Evolutionary conservation across 1,140 invertebrate genomes (phyloP), one percentile per base, ranked within the genome.

Genomic region (Dinoponera quadriceps): DNA sequence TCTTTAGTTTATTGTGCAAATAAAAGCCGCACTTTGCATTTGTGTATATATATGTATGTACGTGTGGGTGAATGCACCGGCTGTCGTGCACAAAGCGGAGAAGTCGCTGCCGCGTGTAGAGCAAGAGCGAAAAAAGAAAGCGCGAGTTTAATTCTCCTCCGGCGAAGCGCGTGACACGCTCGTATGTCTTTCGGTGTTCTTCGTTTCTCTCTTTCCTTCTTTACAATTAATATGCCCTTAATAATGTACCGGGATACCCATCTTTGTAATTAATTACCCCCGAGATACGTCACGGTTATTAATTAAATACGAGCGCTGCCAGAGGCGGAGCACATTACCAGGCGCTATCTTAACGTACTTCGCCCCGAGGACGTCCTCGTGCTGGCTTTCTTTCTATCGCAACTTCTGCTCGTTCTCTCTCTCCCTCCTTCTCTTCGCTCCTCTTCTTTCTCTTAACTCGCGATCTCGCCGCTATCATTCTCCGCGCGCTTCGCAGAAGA

Each of bases 261-360:
- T 9, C 75, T 57, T 69, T 29, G n/a, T 33, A 69, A 69, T 80
- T 80, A 69, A 86, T 89, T 84, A 85, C 85, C 83, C 68, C 33
- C 18, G 63, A 68, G 77, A 77, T 86, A 85, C 69, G 74, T 51
- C n/a, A 69, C 54, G 83, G 82, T 90, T 92, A 91, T 92, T 91
- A 92, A 92, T 92, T 92, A 91, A 91, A 90, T 88, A 84, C 77
- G 78, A 83, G 49, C 54, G 55, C 18, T 20, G 57, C 25, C 57
- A 72, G 54, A 82, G 48, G 65, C n/a, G 66, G 51, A 85, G 83
- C 81, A 65, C 77, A 86, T 89, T 91, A 90, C 80, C 86, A 75
- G 63, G 57, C 83, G 62, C 77, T 85, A 85, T 84, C 74, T 84
- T 22, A 48, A 48, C 44, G 59, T 7, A 27, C 38, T 49, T 48